Base-by-base conservation (phyloP, 1,140 invertebrate species). In the Plutomurus gul region DNA sequence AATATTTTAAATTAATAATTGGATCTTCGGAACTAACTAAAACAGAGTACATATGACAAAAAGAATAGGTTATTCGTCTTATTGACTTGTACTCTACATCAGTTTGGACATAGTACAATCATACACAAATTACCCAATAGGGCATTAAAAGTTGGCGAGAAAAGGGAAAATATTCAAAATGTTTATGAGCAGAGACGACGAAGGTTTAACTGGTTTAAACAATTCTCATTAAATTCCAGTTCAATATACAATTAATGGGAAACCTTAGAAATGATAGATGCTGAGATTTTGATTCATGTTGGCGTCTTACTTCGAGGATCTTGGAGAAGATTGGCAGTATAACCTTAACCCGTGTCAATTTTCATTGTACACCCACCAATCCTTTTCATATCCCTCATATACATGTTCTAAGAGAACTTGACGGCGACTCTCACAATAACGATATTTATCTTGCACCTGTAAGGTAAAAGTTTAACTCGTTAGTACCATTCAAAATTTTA, bases 351-450 rank as follows among this genome's bases (percentile, higher is more conserved):
- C 18, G 36, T 30, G 56, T 72, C 70, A 72, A 46, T 72, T 72
- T 27, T 80, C 79, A 60, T 82, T 94, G 86, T 96, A 96, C 82
- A 96, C 95, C 97, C 97, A 99, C 91, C 95, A 95, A 85, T 99
- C 96, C 88, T 96, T 97, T 87, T 99, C 97, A 87, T 99, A 98
- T 73, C 97, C 97, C 90, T 99, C 97, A 86, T 98, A 93, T 27
- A 99, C 97, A 87, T 99, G 97, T 86, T 97, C 95, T 80, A 99
- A 88, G 76, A 99, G 88, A 79, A 97, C 95, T 88, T 96, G 95
- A 83, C 96, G 91, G 85, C 97, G 91, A 87, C 94, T 95, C 87
- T 99, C 96, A 89, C 97, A 99, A 87, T 99, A 99, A 89, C 96
- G 78, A 72, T 82, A 82, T 43, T 82, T 82, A 56, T 84, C 81